These are phyloP conservation scores for Reinhardtius hippoglossoides DNA, from an alignment of 2,113 vertebrate species.

Conservation along the genomic window DNA sequence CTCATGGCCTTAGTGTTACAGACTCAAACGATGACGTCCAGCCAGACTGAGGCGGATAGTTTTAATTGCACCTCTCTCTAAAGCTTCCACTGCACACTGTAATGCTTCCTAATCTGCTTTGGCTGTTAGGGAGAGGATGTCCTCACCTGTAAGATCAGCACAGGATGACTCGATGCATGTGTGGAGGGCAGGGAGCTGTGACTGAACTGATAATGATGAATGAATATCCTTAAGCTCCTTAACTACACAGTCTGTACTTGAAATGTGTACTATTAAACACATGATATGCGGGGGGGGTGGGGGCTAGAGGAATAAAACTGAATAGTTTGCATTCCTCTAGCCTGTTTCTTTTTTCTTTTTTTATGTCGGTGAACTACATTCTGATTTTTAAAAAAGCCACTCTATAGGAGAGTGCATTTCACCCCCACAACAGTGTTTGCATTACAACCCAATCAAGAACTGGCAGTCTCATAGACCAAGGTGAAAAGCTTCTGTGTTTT, in stretches of 20 bases:
- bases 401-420: background rate
- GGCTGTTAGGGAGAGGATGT: constrained; percentile 61
- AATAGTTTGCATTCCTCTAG: background rate
- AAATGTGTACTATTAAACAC: constrained; percentile 3
- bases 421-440: constrained; percentile 5
- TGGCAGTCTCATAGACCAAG: constrained; percentile 38
- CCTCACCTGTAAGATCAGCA: constrained; percentile 67
- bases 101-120: constrained; percentile 71
- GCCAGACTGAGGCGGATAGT: constrained; percentile 38
- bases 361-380: background rate
- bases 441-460: constrained; percentile 54
- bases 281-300: too few relatives aligned
- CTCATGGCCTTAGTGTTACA: constrained; percentile 11
- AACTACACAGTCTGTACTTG: background rate
- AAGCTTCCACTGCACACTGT: constrained; percentile 52
- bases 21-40: constrained; percentile 23
- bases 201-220: constrained; percentile 40
- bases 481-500: constrained; percentile 31
- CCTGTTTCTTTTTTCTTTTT: background rate
- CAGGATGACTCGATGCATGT: constrained; percentile 49
- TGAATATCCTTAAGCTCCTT: constrained; percentile 11
- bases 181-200: constrained; percentile 23
- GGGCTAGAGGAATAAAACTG: background rate
- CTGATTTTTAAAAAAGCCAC: background rate
- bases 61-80: constrained; percentile 67